Percentiles rank a stretch among this genome's conserved stretches.
These are phyloP conservation scores for Silvanus unidentatus DNA, from an alignment of 2,888 invertebrate genomes.

Conservation along the genomic window DNA sequence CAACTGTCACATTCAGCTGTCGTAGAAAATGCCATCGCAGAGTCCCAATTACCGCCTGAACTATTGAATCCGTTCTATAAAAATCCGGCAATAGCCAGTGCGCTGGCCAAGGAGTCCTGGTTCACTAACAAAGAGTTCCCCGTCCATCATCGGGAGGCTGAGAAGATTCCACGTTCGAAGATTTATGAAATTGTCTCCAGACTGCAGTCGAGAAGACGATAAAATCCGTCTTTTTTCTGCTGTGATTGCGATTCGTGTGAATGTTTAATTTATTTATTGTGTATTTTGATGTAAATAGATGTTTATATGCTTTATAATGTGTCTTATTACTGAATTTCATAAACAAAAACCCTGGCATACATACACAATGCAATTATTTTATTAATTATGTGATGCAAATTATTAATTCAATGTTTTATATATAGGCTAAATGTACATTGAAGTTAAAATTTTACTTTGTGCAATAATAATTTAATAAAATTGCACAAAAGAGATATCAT, in stretches of 20 bases:
- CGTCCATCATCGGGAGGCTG: constrained; percentile 71
- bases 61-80: constrained; percentile 69
- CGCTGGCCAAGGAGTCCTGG: constrained; percentile 74
- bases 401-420: no score
- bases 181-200: constrained; percentile 69
- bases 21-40: constrained; percentile 63
- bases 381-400: no score
- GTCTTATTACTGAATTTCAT: no score
- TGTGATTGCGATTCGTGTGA: not conserved
- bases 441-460: no score
- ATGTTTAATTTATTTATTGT: not conserved
- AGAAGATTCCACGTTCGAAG: constrained; percentile 70
- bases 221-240: not conserved
- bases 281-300: not conserved
- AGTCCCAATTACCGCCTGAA: constrained; percentile 65
- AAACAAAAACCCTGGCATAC: no score
- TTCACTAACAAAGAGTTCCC: constrained; percentile 71
- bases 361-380: no score
- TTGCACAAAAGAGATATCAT: no score
- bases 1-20: constrained; percentile 63
- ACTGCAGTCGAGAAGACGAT: constrained; percentile 16
- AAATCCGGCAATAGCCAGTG: constrained; percentile 66
- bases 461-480: no score
- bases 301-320: not conserved
- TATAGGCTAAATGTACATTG: no score